Evolutionary conservation across 2,797 vertebrate genomes (phyloP).

Genomic region (Scomberomorus guttatus): DNA sequence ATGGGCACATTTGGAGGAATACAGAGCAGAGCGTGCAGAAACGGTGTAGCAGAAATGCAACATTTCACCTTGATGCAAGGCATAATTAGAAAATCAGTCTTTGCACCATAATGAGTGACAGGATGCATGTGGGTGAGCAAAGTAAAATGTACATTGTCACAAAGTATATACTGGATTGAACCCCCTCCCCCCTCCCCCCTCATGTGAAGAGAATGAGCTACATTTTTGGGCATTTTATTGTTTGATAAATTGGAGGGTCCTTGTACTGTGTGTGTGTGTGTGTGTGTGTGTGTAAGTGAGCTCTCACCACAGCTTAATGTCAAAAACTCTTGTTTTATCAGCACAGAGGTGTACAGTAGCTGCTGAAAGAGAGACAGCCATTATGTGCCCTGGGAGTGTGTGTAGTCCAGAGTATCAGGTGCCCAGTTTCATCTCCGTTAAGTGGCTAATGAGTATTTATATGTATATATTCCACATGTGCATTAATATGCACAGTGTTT

Average conservation of each 20-base stretch:
- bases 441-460: slow-evolving; percentile 63
- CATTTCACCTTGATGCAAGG: slow-evolving; percentile 47
- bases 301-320: slow-evolving; percentile 62
- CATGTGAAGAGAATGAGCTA: slow-evolving; percentile 53
- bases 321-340: slow-evolving; percentile 60
- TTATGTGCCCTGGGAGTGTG: slow-evolving; percentile 63
- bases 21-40: slow-evolving; percentile 39
- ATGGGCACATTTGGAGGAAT: slow-evolving; percentile 61
- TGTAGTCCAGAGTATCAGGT: slow-evolving; percentile 61
- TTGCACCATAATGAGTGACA: slow-evolving; percentile 58
- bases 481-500: slow-evolving; percentile 78
- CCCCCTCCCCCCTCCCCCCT: slow-evolving; percentile 27
- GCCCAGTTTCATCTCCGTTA: slow-evolving; percentile 54
- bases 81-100: slow-evolving; percentile 50
- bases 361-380: slow-evolving; percentile 60
- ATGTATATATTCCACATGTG: slow-evolving; percentile 75
- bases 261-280: slow-evolving; percentile 52
- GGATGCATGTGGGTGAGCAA: slow-evolving; percentile 59
- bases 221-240: slow-evolving; percentile 66
- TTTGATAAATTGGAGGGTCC: slow-evolving; percentile 64
- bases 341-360: slow-evolving; percentile 62
- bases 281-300: slow-evolving; percentile 58
- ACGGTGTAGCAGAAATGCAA: slow-evolving; percentile 30
- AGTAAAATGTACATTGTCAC: slow-evolving; percentile 56
- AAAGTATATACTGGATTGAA: slow-evolving; percentile 43